Conservation (phyloP, 2,797 vertebrate species). For the Rhinogobio ventralis region DNA sequence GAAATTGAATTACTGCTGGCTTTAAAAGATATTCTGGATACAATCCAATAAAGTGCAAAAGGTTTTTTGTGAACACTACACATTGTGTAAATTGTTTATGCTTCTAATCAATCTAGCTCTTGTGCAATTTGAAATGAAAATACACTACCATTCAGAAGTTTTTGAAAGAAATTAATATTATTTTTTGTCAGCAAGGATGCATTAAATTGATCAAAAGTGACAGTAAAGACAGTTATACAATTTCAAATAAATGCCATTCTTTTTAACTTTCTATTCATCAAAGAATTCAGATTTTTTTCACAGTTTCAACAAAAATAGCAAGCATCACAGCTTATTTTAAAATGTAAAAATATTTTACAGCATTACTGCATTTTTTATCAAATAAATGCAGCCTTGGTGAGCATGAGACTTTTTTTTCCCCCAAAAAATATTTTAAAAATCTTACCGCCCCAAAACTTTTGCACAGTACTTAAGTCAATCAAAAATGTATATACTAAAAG, state of each 20-base stretch:
- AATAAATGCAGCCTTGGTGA: not conserved
- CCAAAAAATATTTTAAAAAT: not conserved
- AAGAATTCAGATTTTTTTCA: not conserved
- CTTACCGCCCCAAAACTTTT: not conserved
- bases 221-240: no score
- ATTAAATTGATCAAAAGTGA: not conserved
- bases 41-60: not conserved
- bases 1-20: not conserved
- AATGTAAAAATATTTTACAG: not conserved
- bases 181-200: not conserved
- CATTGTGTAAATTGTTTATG: not conserved
- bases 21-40: not conserved
- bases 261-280: not conserved
- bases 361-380: not conserved
- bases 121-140: not conserved
- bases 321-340: not conserved
- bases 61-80: not conserved
- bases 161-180: not conserved
- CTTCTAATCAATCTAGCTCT: not conserved
- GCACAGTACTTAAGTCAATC: not conserved
- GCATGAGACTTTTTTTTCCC: not conserved
- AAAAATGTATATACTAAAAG: not conserved
- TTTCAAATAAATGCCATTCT: not conserved
- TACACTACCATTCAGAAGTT: not conserved
- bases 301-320: not conserved